Evolutionary conservation across 2,113 vertebrate genomes (phyloP).

Genomic region (Eublepharis macularius): DNA sequence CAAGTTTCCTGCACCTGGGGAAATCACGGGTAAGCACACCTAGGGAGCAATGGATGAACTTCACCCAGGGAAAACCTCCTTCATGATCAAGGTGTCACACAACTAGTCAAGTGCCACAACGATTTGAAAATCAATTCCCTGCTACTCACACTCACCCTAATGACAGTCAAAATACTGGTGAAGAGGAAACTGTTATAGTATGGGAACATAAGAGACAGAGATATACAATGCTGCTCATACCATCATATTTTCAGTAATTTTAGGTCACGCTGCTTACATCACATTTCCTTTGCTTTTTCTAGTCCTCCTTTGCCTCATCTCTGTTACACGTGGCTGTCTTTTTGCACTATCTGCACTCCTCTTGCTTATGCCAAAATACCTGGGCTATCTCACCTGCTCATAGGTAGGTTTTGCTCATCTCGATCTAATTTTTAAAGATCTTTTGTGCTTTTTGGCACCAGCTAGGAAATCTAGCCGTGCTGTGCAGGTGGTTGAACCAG

Average conservation of each 20-base stretch:
- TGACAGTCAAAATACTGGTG: not conserved
- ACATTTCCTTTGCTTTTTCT: not conserved
- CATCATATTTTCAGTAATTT: not conserved
- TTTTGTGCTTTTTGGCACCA: not conserved
- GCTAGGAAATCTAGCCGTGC: not conserved
- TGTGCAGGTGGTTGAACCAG: slow-evolving; percentile 4
- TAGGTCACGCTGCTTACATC: not conserved
- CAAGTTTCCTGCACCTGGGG: too few relatives aligned
- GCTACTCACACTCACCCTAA: not conserved
- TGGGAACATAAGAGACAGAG: not conserved
- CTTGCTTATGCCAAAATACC: not conserved
- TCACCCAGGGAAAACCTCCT: too few relatives aligned
- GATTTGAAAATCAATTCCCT: not conserved
- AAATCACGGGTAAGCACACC: too few relatives aligned
- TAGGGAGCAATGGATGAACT: too few relatives aligned
- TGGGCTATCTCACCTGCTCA: not conserved
- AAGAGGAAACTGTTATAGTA: not conserved
- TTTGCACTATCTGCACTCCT: not conserved
- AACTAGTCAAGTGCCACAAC: not conserved
- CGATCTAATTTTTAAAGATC: not conserved
- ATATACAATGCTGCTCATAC: not conserved
- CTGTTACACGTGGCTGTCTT: not conserved
- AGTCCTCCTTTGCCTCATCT: not conserved
- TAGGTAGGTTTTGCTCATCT: not conserved
- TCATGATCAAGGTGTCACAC: too few relatives aligned